Conservation (phyloP, 2,113 vertebrate species). For the Oceanodroma tethys region DNA sequence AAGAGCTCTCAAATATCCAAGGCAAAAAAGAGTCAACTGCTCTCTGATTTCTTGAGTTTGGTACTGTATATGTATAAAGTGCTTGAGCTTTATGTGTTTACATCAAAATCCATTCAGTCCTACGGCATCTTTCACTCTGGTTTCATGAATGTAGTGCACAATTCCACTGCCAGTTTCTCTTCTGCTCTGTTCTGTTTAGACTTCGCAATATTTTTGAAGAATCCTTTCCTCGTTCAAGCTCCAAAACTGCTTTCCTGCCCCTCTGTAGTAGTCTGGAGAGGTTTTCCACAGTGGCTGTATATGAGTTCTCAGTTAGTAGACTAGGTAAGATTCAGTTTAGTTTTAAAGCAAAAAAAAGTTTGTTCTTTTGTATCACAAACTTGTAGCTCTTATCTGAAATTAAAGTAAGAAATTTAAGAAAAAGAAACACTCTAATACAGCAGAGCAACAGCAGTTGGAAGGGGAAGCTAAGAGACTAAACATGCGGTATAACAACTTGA, state of each 20-base stretch:
- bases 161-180: neutral
- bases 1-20: neutral
- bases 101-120: neutral
- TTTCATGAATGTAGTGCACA: neutral
- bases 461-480: neutral
- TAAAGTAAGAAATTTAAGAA: neutral
- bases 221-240: neutral
- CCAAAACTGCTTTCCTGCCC: neutral
- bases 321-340: neutral
- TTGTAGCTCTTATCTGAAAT: neutral
- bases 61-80: neutral
- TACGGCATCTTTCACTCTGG: fast-evolving
- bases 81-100: neutral
- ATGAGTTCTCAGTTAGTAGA: neutral
- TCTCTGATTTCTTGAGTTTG: neutral
- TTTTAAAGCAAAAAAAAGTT: neutral
- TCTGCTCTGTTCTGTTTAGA: neutral
- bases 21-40: neutral
- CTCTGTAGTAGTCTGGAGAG: neutral
- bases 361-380: neutral
- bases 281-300: neutral
- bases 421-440: neutral
- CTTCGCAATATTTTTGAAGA: neutral
- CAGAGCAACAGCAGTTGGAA: neutral
- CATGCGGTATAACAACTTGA: neutral